These are phyloP conservation scores for Eurosta solidaginis DNA, from an alignment of 1,140 invertebrate species.

Conservation along the genomic window DNA sequence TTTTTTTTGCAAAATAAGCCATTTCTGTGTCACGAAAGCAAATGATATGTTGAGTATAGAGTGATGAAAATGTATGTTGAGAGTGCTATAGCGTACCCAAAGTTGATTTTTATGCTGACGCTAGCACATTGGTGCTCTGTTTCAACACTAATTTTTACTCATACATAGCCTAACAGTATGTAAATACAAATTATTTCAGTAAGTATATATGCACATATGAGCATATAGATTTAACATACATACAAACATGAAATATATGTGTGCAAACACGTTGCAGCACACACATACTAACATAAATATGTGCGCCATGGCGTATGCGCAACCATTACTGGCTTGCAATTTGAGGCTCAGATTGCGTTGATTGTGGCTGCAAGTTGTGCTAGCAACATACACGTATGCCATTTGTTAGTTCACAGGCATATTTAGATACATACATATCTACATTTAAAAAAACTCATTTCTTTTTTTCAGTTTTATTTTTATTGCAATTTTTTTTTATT, in stretches of 20 bases:
- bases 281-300: not conserved
- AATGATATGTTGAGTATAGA: not conserved
- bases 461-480: not conserved
- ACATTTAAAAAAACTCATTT: too few relatives aligned
- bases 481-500: not conserved
- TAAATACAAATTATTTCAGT: not conserved
- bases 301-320: constrained; percentile 2
- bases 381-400: not conserved
- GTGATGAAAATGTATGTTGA: not conserved
- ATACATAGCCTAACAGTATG: not conserved
- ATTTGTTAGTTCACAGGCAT: too few relatives aligned
- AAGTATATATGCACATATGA: not conserved
- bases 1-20: constrained; percentile 26
- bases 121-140: not conserved
- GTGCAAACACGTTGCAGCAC: not conserved
- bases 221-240: too few relatives aligned
- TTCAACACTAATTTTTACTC: not conserved
- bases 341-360: not conserved
- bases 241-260: too few relatives aligned
- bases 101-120: not conserved
- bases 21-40: not conserved
- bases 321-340: not conserved
- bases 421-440: too few relatives aligned
- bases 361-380: not conserved
- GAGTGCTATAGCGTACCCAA: not conserved